These are phyloP conservation scores for Aleiodes testaceus DNA, from an alignment of 2,888 invertebrate genomes.

Conservation along the genomic window DNA sequence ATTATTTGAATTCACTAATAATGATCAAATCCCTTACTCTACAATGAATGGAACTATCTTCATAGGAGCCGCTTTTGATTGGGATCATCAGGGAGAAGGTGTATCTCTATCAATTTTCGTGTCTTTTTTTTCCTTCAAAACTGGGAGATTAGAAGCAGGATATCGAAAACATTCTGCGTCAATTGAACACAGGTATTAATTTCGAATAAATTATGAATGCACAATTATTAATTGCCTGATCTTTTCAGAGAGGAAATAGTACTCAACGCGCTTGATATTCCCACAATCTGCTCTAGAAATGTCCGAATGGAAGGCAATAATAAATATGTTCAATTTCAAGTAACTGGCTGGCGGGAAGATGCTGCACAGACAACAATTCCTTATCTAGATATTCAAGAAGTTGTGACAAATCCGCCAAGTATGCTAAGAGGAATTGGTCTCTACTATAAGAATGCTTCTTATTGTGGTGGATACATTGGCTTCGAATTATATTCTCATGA, in stretches of 20 bases:
- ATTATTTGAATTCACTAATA: no score
- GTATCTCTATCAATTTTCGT: no score
- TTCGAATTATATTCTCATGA: constrained; percentile 5
- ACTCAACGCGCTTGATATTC: not conserved
- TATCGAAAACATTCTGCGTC: no score
- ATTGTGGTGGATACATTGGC: constrained; percentile 3
- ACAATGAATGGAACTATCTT: no score
- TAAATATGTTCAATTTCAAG: not conserved
- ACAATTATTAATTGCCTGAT: no score
- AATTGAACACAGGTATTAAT: no score
- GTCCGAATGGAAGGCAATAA: not conserved
- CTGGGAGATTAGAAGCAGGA: no score
- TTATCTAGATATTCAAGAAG: constrained; percentile 6
- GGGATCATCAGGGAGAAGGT: no score
- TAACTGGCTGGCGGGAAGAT: not conserved
- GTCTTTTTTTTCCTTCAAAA: no score
- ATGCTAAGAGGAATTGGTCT: not conserved
- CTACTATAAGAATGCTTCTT: not conserved
- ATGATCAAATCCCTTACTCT: not conserved
- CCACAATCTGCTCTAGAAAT: not conserved
- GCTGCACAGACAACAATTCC: constrained; percentile 4
- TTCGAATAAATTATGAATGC: no score
- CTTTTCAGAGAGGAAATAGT: not conserved
- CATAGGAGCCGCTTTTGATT: no score
- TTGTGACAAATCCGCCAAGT: not conserved